Percentiles rank a stretch among this genome's conserved stretches.
phyloP scores from a whole-genome alignment of 2,797 vertebrate genomes.

The Enteromius unitaeniatus region DNA sequence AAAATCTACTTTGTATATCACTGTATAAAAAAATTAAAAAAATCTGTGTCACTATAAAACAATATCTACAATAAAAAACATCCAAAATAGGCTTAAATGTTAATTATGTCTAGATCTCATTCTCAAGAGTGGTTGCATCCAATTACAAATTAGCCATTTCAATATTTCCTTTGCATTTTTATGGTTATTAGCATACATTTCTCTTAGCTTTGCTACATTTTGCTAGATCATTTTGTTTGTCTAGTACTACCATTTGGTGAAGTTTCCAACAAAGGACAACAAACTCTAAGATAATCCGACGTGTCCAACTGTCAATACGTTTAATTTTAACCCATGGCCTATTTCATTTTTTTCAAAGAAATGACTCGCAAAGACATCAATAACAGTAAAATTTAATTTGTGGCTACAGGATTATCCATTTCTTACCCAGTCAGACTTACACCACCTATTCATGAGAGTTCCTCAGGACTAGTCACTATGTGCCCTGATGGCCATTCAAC shows the following conservation, averaged over 20 bases:
- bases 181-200: neutral
- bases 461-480: neutral
- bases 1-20: neutral
- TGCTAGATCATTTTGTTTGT: neutral
- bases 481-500: conserved; percentile 60
- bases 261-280: no score
- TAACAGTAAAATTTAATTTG: no score
- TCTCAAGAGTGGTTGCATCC: neutral
- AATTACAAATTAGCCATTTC: neutral
- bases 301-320: no score
- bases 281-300: no score
- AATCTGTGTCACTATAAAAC: neutral
- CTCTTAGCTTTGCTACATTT: neutral
- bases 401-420: no score
- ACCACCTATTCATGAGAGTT: neutral
- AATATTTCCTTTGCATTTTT: neutral
- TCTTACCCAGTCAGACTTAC: no score
- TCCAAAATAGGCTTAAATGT: neutral
- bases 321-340: no score
- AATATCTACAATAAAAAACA: neutral
- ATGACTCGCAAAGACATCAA: no score
- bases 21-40: neutral
- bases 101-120: neutral
- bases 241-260: neutral
- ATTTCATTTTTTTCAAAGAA: no score